Base-by-base conservation (phyloP, 2,113 vertebrate genomes). In the Cercopithecus mona region DNA sequence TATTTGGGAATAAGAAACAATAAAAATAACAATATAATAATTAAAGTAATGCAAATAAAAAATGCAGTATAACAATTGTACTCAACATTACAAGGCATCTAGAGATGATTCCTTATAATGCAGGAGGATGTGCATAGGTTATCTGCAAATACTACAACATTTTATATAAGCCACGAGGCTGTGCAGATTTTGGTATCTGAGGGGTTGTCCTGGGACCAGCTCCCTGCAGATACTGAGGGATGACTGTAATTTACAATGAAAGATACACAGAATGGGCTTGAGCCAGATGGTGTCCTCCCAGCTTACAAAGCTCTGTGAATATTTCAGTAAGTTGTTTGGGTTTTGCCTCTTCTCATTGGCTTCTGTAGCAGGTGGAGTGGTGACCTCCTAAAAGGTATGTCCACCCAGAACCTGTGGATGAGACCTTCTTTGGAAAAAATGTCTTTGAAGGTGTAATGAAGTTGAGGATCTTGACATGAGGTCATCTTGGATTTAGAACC, bases 271-370 rank as follows among this genome's bases (percentile, higher is more conserved):
- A 48, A 25, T 1, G 20, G n/a, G 22, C 43, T 22, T 17, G 13
- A n/a, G 61, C 35, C 20, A 18, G 3, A 4, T 1, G 3, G 16
- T 43, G 10, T 32, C 52, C 2, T 18, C 72, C 13, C 3, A 0
- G 61, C 23, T 14, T 14, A 20, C 9, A 22, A 40, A 30, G 9
- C 61, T 52, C 89, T 30, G 59, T 1, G 64, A 57, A 9, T 18
- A 22, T 40, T 27, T 61, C 57, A 32, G 1, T 18, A 43, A 18
- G 25, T 17, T 73, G 25, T 50, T 8, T 10, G 1, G 25, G 43
- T 8, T 3, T 35, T 2, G 27, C 32, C 11, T 43, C 14, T 52
- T 73, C 35, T 80, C 27, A 6, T 8, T 27, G n/a, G 35, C 10
- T 61, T n/a, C 59, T 40, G 5, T 27, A 18, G 9, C 0, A 25